These are phyloP conservation scores for Hucho hucho DNA, from an alignment of 2,113 vertebrate genomes.

Conservation along the genomic window DNA sequence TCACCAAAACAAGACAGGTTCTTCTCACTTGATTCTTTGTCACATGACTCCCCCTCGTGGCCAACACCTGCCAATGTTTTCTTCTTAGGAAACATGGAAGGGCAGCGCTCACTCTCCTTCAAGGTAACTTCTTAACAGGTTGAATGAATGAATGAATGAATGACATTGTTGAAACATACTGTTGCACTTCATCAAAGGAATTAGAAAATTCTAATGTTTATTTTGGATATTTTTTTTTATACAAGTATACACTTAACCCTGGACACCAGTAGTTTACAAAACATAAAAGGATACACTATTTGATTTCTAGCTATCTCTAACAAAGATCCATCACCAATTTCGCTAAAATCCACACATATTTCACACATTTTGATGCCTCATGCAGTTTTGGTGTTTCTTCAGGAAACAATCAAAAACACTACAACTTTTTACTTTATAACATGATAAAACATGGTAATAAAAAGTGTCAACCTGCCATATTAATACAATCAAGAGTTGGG, in stretches of 20 bases:
- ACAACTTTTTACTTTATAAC: background rate
- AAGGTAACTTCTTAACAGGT: no score
- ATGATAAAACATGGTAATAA: background rate
- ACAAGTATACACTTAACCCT: conserved; percentile 47
- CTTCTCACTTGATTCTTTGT: background rate
- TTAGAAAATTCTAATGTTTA: conserved; percentile 51
- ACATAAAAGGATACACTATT: conserved; percentile 38
- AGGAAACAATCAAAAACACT: background rate
- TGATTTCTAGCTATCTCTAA: conserved; percentile 7
- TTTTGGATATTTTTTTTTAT: conserved; percentile 37
- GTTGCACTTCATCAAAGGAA: conserved; percentile 8
- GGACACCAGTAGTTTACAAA: conserved; percentile 46
- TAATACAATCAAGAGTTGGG: no score
- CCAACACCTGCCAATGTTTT: conserved; percentile 9
- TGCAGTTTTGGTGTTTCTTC: conserved; percentile 8
- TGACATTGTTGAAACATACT: no score
- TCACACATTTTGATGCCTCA: conserved; percentile 21
- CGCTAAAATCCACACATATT: background rate
- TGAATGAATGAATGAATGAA: no score
- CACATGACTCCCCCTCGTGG: conserved; percentile 51
- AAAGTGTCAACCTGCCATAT: no score
- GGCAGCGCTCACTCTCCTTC: no score
- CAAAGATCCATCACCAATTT: conserved; percentile 20
- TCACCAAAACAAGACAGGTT: no score
- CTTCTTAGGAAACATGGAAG: no score